Evolutionary conservation across 2,113 vertebrate genomes (phyloP), one percentile per base, ranked within the genome.

Genomic region (Hippocampus mohnikei): DNA sequence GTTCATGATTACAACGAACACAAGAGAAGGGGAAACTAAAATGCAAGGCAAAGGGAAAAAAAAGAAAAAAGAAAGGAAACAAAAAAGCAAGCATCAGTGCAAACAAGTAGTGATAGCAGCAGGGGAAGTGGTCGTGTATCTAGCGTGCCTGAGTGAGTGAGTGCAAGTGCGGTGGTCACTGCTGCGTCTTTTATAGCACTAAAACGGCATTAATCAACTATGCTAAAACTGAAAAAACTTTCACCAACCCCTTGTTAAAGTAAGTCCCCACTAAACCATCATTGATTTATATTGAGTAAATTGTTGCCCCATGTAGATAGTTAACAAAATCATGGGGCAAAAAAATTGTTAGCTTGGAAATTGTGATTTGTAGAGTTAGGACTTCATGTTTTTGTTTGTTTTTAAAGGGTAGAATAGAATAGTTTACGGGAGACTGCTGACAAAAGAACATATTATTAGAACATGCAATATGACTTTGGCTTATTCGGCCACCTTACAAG

Each of bases 1-100:
- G 84, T 82, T 89, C 88, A 91, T 89, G 90, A 91, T 91, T 90
- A 89, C 85, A 89, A 91, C 62, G 85, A 90, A 89, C 83, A 87
- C 82, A 88, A 60, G 74, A 84, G 77, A 74, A 81, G 16, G 37
- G 2, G 33, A 46, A 61, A 66, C 48, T 16, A 13, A 70, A 42
- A 41, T 40, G 53, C 40, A 73, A 48, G 29, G 23, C 46, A 37
- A 61, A 60, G n/a, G n/a, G 52, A 29, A n/a, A 78, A 74, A 11
- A 68, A 18, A n/a, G 15, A 63, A 41, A 58, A 72, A 66, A 16
- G 71, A 78, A 74, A 15, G 69, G 62, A 46, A 81, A 83, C 33
- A 37, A 37, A 84, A 76, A 80, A 87, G 81, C 82, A 86, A 88
- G 86, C 86, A 83, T 73, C 76, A 75, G 83, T 82, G 86, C 81